Evolutionary conservation across 2,797 vertebrate genomes (phyloP), one percentile per base, ranked within the genome.

Genomic region (Poecilia picta): DNA sequence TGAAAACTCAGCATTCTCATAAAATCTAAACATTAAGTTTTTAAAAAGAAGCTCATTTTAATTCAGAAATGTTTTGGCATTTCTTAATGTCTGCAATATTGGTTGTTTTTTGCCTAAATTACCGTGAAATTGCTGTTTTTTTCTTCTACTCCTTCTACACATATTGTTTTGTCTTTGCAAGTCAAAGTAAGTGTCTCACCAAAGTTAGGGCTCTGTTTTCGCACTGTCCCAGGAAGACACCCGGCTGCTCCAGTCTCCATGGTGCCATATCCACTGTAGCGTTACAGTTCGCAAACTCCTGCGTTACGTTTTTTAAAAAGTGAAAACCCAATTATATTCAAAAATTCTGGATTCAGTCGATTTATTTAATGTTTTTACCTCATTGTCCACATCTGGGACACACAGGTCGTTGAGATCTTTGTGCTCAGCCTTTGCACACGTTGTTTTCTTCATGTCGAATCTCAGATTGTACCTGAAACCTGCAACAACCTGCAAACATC

Each of bases 381-480:
- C 20, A 20, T 83, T 39, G 2, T 93, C 66, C 1, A 70, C 0
- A 3, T 94, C 62, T 0, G 74, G 36, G 77, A 82, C 88, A 83
- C 98, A 99, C 11, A 94, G 92, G 1, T 94, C 85, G 31, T 80
- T 94, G 74, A 98, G 83, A 2, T 95, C 92, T 2, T 68, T 84
- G 92, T 96, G 95, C 8, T 96, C 80, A 0, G 76, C 46, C 93
- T 97, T 98, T 87, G 96, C 87, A 68, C 98, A 99, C 72, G 91
- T 96, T 20, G 95, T 98, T 89, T 95, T 97, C 85, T 76, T 72
- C 83, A 98, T 90, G 20, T 95, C 88, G 75, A 97, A 98, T 23
- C 28, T 90, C 74, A 97, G 39, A 51, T 80, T 23, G 68, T 93
- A 98, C 81, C 96, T 96, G 86, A 95, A 95, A 81, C 97, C 98